Evolutionary conservation across 2,113 vertebrate species (phyloP), one percentile per base, ranked within the genome.

Genomic region (Collichthys lucidus): DNA sequence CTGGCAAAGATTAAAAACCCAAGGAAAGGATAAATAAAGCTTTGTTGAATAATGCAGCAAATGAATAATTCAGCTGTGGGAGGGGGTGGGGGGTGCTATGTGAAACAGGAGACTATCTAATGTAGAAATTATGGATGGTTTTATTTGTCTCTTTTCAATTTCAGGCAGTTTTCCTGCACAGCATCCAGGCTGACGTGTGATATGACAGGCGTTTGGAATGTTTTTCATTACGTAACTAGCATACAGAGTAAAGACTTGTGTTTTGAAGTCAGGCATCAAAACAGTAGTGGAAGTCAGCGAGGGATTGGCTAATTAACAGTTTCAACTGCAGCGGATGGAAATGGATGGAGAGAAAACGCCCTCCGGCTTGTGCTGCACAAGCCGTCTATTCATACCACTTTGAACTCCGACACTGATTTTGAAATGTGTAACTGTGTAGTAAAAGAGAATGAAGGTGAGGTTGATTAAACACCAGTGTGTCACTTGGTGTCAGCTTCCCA

Each of bases 21-120:
- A 89, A 85, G 59, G 49, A 90, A 89, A 86, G 44, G 50, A 89
- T 89, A 92, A 89, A 91, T 83, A 87, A 79, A 86, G 69, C 86
- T 85, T 92, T 92, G 84, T 86, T 93, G 67, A 92, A 91, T 90
- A 90, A 92, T 89, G 82, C 87, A 89, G 55, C 3, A 2, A 53
- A 86, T 92, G 11, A 90, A 91, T 91, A 81, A 91, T 93, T 90
- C 59, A 92, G 49, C 2, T 17, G 17, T 46, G 16, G 24, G 46
- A 72, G 31, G 24, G 42, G 24, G 22, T 26, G 60, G 16, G 40
- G 35, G 35, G 35, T 9, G 31, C 14, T 53, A 44, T 24, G 75
- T 66, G 60, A 63, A 65, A 79, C 69, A 55, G n/a, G 56, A 66
- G 53, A 50, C 61, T 65, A 81, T 67, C 76, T 82, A 81, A 75